A percentile compares a stretch with the other conserved stretches of the same genome.
phyloP scores from a whole-genome alignment of 2,113 vertebrate genomes.

The Periophthalmus modestus region DNA sequence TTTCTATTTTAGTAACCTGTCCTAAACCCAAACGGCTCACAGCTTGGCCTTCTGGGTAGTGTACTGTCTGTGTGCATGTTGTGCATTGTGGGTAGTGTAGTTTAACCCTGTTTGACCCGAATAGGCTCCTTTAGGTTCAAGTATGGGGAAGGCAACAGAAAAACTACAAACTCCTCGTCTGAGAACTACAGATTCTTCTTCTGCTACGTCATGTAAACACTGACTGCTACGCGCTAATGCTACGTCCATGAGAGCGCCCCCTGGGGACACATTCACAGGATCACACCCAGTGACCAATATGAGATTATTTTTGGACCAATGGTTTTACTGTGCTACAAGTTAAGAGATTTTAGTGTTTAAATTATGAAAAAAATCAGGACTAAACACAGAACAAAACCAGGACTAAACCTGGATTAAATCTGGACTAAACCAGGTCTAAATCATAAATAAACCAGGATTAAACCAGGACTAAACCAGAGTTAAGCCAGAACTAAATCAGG shows the following conservation, averaged over 20 bases:
- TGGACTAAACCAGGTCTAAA: neutral
- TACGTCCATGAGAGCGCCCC: slow-evolving; percentile 26
- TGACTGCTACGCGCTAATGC: slow-evolving; percentile 54
- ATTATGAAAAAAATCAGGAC: neutral
- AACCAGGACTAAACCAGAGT: neutral
- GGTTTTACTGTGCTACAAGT: neutral
- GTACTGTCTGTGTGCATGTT: neutral
- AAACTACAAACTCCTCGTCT: slow-evolving; percentile 5
- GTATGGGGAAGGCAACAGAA: slow-evolving; percentile 50
- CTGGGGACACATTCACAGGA: neutral
- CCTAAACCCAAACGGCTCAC: neutral
- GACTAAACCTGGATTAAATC: neutral
- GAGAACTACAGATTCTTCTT: slow-evolving; percentile 30
- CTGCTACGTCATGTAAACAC: slow-evolving; percentile 65
- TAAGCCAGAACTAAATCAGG: neutral
- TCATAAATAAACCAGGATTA: neutral
- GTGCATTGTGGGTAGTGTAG: slow-evolving; percentile 7
- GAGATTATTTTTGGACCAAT: neutral
- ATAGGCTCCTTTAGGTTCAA: slow-evolving; percentile 49
- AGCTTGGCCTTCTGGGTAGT: neutral
- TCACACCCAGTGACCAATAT: neutral
- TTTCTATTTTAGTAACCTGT: neutral
- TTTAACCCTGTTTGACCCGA: slow-evolving; percentile 49
- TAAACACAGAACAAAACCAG: neutral
- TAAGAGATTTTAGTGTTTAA: neutral